phyloP scores from a whole-genome alignment of 2,113 vertebrate genomes.

The Gymnorhina tibicen region DNA sequence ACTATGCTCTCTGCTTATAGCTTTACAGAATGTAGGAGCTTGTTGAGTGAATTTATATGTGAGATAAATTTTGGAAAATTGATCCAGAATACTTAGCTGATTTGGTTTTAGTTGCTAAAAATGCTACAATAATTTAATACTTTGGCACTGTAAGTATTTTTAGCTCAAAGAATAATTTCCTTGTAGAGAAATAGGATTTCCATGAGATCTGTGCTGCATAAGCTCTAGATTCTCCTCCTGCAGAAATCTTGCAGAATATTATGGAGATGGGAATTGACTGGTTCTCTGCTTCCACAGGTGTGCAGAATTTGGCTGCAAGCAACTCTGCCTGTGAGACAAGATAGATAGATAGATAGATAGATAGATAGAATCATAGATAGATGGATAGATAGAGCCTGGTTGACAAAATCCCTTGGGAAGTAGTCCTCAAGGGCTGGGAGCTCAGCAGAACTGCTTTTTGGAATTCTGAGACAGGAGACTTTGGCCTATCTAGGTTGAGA shows the following conservation, averaged over 20 bases:
- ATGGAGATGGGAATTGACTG: neutral
- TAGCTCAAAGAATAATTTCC: neutral
- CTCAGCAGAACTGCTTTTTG: neutral
- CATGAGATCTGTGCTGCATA: neutral
- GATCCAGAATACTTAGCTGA: neutral
- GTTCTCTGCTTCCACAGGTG: neutral
- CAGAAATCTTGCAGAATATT: neutral
- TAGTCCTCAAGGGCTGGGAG: neutral
- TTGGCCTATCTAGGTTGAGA: neutral
- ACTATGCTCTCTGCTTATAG: neutral
- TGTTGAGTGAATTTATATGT: neutral
- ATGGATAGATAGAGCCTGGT: neutral
- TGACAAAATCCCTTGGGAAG: neutral
- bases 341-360: neutral
- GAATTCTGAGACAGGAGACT: neutral
- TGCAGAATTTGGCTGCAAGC: neutral
- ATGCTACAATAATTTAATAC: neutral
- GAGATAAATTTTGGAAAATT: neutral
- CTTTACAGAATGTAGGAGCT: neutral
- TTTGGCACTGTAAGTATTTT: neutral
- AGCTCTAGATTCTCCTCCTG: neutral
- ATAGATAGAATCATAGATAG: neutral
- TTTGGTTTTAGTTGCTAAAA: slow-evolving; percentile 4
- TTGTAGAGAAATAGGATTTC: neutral
- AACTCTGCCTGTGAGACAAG: neutral